Base-by-base conservation (phyloP, 2,888 invertebrate genomes). In the Orgyia antiqua region DNA sequence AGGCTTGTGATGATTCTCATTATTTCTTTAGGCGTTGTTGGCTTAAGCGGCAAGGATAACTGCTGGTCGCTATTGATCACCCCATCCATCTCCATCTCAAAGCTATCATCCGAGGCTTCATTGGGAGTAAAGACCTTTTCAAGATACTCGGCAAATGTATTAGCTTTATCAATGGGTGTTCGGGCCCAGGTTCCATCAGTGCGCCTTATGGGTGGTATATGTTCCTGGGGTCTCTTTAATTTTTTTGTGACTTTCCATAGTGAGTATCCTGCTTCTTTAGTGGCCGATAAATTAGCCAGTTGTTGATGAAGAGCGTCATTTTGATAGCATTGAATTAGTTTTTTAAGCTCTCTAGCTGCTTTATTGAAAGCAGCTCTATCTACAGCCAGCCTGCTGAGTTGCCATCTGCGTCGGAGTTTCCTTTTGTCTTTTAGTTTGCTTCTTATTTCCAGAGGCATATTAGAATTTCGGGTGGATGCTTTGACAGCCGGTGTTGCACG, bases 201-300 rank as follows among this genome's bases (percentile, higher is more conserved):
- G 13, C 15, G 13, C 10, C 25, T 25, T n/a, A 25, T 2, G 1
- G 15, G 13, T 7, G 25, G 10, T 7, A 3, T 9, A 4, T 2
- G 8, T 9, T 7, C 6, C 15, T 28, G 10, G 9, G 27, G 32
- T 9, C 24, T 15, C 12, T 32, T 27, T 6, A 27, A 15, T n/a
- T 18, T 27, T 10, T 10, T 21, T 2, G 26, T 26, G 6, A 21
- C 26, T 26, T 31, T 31, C 26, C 31, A 31, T 2, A 31, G 12
- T 4, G 31, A 31, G 26, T 26, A 26, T 7, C 21, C 26, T 5
- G 20, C 19, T 4, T 25, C 13, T 20, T 20, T 10, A n/a, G 27
- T 32, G 2, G 23, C 23, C 2, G 24, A 24, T 13, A 24, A 12
- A 2, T 2, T 7, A 8, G 11, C 13, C 4, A 24, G 8, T 3